Percentiles rank a stretch among this genome's conserved stretches.
These are phyloP conservation scores for Gallinago stenura DNA, from an alignment of 2,797 vertebrate species.

Conservation along the genomic window DNA sequence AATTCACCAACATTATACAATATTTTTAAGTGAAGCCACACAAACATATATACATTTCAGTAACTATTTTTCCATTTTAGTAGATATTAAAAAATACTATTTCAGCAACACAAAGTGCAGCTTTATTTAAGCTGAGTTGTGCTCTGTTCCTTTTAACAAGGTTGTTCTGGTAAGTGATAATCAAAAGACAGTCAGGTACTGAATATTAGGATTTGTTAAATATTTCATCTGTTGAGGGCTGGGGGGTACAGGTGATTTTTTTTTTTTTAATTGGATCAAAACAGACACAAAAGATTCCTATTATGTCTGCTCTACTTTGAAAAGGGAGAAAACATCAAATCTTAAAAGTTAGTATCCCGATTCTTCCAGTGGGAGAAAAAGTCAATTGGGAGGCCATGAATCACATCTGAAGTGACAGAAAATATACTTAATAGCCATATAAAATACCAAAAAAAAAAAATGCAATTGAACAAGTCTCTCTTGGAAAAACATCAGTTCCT, in stretches of 20 bases:
- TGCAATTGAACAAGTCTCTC: not conserved
- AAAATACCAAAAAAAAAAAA: not conserved
- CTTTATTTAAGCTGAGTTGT: not conserved
- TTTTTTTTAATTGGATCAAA: not conserved
- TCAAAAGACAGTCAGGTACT: not conserved
- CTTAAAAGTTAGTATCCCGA: not conserved
- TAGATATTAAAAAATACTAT: not conserved
- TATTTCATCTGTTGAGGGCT: not conserved
- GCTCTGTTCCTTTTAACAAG: not conserved
- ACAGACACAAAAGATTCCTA: not conserved
- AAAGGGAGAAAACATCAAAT: not conserved
- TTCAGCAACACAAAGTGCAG: not conserved
- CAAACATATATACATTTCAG: not conserved
- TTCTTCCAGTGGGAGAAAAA: not conserved
- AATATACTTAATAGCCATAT: not conserved
- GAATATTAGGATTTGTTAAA: not conserved
- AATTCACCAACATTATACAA: not conserved
- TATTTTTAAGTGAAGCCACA: not conserved
- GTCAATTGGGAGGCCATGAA: not conserved
- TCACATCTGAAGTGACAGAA: not conserved
- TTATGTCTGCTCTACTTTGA: not conserved
- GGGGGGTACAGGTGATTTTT: not conserved
- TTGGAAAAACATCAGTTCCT: not conserved
- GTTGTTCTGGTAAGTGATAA: not conserved
- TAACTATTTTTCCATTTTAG: not conserved